Evolutionary conservation across 2,113 vertebrate genomes (phyloP).

Genomic region (Upupa epops): DNA sequence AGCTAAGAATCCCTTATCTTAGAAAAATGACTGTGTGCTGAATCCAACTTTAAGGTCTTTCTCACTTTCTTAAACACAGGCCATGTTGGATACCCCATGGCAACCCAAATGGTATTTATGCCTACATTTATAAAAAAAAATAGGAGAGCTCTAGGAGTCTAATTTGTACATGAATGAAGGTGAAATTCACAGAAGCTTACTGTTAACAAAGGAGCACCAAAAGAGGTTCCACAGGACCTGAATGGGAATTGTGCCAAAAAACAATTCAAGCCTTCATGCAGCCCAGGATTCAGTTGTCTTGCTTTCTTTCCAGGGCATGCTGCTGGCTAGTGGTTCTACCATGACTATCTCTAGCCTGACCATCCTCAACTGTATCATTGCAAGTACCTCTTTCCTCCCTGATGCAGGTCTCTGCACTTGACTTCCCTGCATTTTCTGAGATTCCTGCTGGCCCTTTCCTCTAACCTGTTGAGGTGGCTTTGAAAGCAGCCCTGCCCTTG

Average conservation of each 20-base stretch:
- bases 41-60: not conserved
- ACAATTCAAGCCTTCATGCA: not conserved
- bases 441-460: not conserved
- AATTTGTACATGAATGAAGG: constrained; percentile 1
- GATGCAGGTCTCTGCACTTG: not conserved
- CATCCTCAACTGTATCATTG: not conserved
- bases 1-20: not conserved
- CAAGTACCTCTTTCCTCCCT: not conserved
- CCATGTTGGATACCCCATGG: not conserved
- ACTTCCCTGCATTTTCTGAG: not conserved
- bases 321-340: not conserved
- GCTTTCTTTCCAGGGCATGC: not conserved
- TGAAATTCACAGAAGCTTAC: constrained; percentile 20
- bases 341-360: not conserved
- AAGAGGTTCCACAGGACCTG: not conserved
- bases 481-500: not conserved
- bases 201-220: constrained; percentile 20
- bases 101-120: not conserved
- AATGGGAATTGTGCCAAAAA: not conserved
- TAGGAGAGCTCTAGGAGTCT: not conserved
- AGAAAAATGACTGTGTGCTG: not conserved
- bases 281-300: not conserved
- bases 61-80: not conserved
- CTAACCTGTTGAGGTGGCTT: not conserved
- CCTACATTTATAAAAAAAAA: not conserved